Conservation (phyloP, 2,797 vertebrate genomes). For the Sebastes hopkinsi region DNA sequence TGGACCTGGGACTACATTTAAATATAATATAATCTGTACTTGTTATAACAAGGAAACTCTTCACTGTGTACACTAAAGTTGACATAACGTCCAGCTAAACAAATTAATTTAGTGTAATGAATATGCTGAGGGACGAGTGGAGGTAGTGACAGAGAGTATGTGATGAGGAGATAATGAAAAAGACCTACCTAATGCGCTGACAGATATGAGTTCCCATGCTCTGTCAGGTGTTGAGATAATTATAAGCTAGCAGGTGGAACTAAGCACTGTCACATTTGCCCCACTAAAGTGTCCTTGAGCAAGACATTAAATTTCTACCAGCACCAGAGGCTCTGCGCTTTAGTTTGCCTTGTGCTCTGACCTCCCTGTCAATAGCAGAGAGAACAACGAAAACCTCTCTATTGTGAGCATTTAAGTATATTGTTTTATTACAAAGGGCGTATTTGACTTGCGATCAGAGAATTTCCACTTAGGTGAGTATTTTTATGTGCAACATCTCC, state of each 20-base stretch:
- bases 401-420: neutral
- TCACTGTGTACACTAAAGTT: neutral
- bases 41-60: neutral
- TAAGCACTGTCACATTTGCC: conserved; percentile 42
- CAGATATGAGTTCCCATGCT: conserved; percentile 29
- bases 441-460: conserved; percentile 6
- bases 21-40: neutral
- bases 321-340: neutral
- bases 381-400: neutral
- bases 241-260: conserved; percentile 43
- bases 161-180: conserved; percentile 28
- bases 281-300: conserved; percentile 32
- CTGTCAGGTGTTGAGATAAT: conserved; percentile 42
- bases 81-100: neutral
- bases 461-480: neutral
- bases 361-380: neutral
- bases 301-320: conserved; percentile 13
- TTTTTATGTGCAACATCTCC: conserved; percentile 6
- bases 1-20: neutral
- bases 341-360: neutral
- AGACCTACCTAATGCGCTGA: conserved; percentile 5
- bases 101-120: conserved; percentile 21
- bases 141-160: neutral
- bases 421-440: neutral
- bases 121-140: neutral